Evolutionary conservation across 2,113 vertebrate genomes (phyloP), one percentile per base, ranked within the genome.

Genomic region (Neofelis nebulosa): DNA sequence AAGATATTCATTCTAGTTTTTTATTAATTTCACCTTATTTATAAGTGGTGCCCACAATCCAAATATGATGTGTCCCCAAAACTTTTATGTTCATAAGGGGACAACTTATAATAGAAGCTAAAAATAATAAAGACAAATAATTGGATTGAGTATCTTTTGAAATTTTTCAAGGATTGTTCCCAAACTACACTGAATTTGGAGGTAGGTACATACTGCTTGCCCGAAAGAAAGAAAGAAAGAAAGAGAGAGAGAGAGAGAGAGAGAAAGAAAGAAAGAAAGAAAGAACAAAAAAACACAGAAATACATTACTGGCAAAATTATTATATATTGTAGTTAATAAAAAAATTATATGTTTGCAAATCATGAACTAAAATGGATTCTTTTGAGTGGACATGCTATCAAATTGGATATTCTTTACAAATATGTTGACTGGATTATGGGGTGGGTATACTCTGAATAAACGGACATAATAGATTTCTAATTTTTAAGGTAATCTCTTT

Each of bases 121-220:
- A 82, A 89, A 76, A 31, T 7, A 25, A 14, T 55, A 79, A 68
- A 38, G 1, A 52, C 3, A 66, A 88, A 87, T 57, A 90, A 50
- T 16, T 41, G 0, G 5, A 52, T 52, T 50, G 36, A 0, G 41
- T 55, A 19, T 21, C 4, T 38, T 61, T 23, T 73, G n/a, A 10
- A 89, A 65, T 1, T 52, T 48, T 69, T 92, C 29, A 15, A 55
- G 29, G 27, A 19, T 5, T 5, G 0, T 4, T 31, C 23, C 15
- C 15, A 88, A 95, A 78, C 2, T 66, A 66, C 1, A 14, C 4
- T 41, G 10, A 4, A 41, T 86, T 80, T 78, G 48, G 3, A 86
- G 57, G 2, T n/a, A 50, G 18, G 82, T 66, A 31, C 15, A 0
- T 14, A 36, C 33, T 25, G 6, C 0, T 23, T 61, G 0, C 18